Conservation (phyloP, 2,113 vertebrate genomes). For the Takifugu flavidus region DNA sequence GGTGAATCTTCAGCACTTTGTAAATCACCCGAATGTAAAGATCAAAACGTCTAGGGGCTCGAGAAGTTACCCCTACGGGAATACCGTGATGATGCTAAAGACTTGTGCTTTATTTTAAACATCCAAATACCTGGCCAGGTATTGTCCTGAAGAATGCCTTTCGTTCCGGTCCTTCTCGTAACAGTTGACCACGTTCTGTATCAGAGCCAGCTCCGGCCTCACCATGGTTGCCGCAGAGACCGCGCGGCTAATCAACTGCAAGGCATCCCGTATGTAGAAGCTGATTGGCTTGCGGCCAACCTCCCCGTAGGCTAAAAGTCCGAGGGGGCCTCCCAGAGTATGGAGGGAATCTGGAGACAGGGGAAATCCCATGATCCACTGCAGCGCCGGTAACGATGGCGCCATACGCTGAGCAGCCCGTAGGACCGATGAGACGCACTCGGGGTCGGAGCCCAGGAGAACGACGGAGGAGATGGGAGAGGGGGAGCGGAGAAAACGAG, state of each 20-base stretch:
- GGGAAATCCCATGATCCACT: slow-evolving; percentile 89
- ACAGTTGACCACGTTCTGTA: slow-evolving; percentile 78
- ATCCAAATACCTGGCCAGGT: slow-evolving; percentile 66
- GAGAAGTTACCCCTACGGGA: no score
- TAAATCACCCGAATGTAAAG: no score
- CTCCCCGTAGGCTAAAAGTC: slow-evolving; percentile 88
- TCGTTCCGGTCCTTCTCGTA: slow-evolving; percentile 61
- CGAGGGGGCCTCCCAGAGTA: slow-evolving; percentile 81
- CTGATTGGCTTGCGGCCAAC: slow-evolving; percentile 81
- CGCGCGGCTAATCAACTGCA: slow-evolving; percentile 80
- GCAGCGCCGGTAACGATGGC: slow-evolving; percentile 73
- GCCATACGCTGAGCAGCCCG: slow-evolving; percentile 68
- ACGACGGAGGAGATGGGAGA: slow-evolving; percentile 76
- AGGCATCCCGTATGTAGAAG: slow-evolving; percentile 79
- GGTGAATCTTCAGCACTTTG: no score
- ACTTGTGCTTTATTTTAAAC: neutral
- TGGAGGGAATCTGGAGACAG: slow-evolving; percentile 80
- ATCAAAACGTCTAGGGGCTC: no score
- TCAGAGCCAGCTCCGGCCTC: slow-evolving; percentile 71
- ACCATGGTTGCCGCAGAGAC: slow-evolving; percentile 65
- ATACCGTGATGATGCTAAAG: no score
- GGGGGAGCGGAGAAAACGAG: slow-evolving; percentile 61
- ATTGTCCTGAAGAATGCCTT: slow-evolving; percentile 77
- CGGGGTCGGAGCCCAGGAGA: slow-evolving; percentile 82
- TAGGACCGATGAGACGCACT: slow-evolving; percentile 73